Evolutionary conservation across 2,113 vertebrate genomes (phyloP), one percentile per base, ranked within the genome.

Genomic region (Paradisaea rubra): DNA sequence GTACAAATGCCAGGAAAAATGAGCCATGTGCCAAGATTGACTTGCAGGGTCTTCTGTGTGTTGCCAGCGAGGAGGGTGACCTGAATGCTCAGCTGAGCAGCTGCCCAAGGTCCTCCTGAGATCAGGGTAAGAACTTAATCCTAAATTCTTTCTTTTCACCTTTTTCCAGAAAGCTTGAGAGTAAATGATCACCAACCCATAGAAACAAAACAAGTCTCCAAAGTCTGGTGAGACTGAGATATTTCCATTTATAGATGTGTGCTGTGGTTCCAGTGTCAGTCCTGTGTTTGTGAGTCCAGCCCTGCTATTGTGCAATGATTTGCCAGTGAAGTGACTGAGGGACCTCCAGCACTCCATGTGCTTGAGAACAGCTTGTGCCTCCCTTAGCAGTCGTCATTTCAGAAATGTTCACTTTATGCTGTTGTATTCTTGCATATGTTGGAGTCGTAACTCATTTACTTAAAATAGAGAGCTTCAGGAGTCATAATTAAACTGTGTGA

Each of bases 391-490:
- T 5, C 41, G 2, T 83, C 74, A 14, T 52, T 87, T 69, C 69
- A 44, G 86, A 57, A 90, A 56, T 71, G 80, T 81, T 93, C 88
- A 41, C 86, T 94, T 92, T 18, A 15, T 53, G 73, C 63, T 73
- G 79, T 86, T 86, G 72, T 74, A 30, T 78, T 86, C 68, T 44
- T 88, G 91, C 91, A 71, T 93, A 77, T 81, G 86, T 37, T 90
- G 79, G 88, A 87, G 61, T 71, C 0, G 0, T 74, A 94, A 92
- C 54, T 88, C 59, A 18, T 45, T 88, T 69, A 11, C 93, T 93
- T 91, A 92, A 92, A 96, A 94, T 63, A 94, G 89, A 76, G 63
- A 82, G 54, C 65, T 47, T 85, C 85, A n/a, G 91, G 83, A 91
- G 77, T 64, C 65, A 14, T 39, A 54, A 81, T 91, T 74, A 87